Conservation (phyloP, 1,140 invertebrate genomes). For the Littorina saxatilis region DNA sequence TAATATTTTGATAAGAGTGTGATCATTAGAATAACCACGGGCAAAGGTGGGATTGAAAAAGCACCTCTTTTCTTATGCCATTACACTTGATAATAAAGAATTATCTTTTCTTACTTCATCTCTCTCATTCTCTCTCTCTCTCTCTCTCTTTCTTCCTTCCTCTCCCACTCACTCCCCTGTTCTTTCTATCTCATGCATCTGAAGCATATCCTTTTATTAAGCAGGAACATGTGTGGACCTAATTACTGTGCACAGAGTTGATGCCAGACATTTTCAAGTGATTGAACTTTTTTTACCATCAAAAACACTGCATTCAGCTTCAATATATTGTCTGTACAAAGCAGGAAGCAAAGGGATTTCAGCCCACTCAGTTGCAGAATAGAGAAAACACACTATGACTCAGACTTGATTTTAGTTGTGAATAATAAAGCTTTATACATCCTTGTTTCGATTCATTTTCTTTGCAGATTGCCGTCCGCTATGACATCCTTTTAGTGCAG, state of each 20-base stretch:
- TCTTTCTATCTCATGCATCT: slow-evolving; percentile 18
- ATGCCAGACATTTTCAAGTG: not conserved
- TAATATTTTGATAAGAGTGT: not conserved
- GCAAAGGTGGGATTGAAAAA: not conserved
- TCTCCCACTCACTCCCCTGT: slow-evolving; percentile 14
- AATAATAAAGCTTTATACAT: no score
- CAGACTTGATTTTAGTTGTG: no score
- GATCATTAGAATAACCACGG: not conserved
- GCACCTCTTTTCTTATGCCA: no score
- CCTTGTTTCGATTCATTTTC: not conserved
- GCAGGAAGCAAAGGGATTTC: no score
- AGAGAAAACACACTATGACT: no score
- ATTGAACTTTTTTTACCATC: not conserved
- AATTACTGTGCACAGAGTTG: not conserved
- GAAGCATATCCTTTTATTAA: no score
- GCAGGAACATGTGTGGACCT: no score
- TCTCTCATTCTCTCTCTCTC: slow-evolving; percentile 5
- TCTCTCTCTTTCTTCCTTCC: slow-evolving; percentile 18
- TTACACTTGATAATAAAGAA: not conserved
- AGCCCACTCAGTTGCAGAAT: no score
- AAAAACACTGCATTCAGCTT: no score
- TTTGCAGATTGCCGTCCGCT: slow-evolving; percentile 57
- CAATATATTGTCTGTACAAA: no score
- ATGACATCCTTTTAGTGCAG: slow-evolving; percentile 63
- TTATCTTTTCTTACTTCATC: no score